Conservation (phyloP, 2,113 vertebrate genomes). For the Sinosuthora webbiana region DNA sequence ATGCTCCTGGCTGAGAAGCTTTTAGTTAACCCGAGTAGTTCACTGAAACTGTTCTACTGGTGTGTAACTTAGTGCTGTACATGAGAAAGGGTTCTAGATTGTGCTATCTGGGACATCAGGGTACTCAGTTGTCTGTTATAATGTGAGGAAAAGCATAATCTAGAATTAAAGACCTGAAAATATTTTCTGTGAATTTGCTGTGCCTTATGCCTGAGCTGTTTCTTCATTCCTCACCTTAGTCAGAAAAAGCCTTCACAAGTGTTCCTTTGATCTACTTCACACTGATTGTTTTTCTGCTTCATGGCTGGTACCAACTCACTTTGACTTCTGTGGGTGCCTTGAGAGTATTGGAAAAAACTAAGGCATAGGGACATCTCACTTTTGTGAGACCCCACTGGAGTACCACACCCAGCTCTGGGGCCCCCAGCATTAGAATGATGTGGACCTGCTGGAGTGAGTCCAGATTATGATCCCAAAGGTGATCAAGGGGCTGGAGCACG, state of each 20-base stretch:
- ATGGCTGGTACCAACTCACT: background rate
- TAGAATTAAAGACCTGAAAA: background rate
- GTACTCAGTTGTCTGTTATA: background rate
- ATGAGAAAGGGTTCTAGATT: background rate
- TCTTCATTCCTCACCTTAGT: background rate
- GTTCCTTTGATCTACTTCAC: background rate
- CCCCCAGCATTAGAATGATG: accelerated
- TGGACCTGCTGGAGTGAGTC: background rate
- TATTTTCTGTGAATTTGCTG: background rate
- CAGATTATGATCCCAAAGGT: background rate
- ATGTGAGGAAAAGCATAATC: background rate
- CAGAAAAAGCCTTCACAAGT: background rate
- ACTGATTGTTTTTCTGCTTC: background rate
- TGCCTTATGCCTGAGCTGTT: background rate
- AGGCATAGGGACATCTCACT: background rate
- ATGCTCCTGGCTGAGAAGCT: background rate
- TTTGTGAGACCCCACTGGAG: background rate
- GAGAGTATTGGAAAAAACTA: background rate
- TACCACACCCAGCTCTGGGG: background rate
- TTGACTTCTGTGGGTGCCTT: background rate
- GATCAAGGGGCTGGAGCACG: background rate
- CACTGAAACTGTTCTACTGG: background rate
- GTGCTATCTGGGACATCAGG: background rate
- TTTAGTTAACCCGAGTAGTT: background rate
- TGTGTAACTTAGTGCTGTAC: background rate